These are phyloP conservation scores for Actinernus sp. DNA, from an alignment of 92 coral and sea anemone species.

Conservation along the genomic window DNA sequence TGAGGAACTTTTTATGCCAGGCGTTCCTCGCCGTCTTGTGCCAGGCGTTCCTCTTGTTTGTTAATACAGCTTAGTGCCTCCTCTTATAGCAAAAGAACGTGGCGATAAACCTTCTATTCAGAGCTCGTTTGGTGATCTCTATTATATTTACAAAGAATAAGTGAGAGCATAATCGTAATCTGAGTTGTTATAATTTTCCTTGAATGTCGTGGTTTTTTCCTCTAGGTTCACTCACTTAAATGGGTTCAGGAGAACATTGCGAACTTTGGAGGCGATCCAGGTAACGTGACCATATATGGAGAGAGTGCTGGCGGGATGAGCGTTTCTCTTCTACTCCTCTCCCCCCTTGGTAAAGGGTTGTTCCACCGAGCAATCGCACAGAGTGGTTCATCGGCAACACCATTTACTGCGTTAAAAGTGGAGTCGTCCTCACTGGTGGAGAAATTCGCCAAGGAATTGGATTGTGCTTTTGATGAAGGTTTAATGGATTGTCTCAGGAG, in stretches of 20 bases:
- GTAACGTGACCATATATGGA: slow-evolving; percentile 54
- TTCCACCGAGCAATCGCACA: slow-evolving; percentile 52
- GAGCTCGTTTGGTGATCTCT: no score
- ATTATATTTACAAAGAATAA: no score
- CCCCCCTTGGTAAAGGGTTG: slow-evolving; percentile 54
- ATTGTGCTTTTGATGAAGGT: slow-evolving; percentile 9
- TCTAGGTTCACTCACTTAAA: slow-evolving; percentile 32
- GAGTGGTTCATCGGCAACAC: slow-evolving; percentile 36
- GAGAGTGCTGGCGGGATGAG: slow-evolving; percentile 61
- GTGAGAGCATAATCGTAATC: no score
- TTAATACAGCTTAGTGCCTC: no score
- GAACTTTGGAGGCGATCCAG: slow-evolving; percentile 54
- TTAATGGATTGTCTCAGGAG: slow-evolving; percentile 16
- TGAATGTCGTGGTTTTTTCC: no score
- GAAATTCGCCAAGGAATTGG: slow-evolving; percentile 4
- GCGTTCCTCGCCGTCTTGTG: no score
- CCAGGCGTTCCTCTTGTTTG: no score
- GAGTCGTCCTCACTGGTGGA: slow-evolving; percentile 1
- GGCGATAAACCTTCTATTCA: no score
- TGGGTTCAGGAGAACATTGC: slow-evolving; percentile 64
- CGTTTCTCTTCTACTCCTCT: slow-evolving; percentile 28
- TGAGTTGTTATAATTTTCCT: no score
- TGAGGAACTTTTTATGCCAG: no score
- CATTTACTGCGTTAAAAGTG: neutral
- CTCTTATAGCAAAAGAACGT: no score